Conservation (phyloP, 2,888 invertebrate genomes). For the Phrixothrix hirtus region DNA sequence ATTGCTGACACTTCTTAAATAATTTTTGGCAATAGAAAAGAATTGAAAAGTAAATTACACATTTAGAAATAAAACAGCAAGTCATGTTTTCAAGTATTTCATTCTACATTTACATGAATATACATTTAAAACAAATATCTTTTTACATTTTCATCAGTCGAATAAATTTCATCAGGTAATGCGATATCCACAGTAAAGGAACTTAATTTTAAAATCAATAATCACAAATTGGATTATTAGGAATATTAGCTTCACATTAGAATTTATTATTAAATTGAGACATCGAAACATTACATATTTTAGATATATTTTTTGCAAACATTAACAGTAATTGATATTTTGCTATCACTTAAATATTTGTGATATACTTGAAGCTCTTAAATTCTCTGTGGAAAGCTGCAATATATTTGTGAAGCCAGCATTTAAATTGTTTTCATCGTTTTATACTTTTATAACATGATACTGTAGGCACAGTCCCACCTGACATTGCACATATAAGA, state of each 20-base stretch:
- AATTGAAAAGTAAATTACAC: background rate
- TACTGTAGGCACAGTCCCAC: constrained; percentile 18
- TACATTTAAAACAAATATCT: constrained; percentile 45
- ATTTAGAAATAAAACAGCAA: background rate
- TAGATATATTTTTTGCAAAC: constrained; percentile 5
- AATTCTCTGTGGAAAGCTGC: constrained; percentile 24
- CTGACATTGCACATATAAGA: constrained; percentile 24
- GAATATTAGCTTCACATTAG: constrained; percentile 7
- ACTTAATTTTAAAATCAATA: constrained; percentile 13
- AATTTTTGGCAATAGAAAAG: background rate
- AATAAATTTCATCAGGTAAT: constrained; percentile 30
- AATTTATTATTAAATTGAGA: constrained; percentile 9
- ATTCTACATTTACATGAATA: constrained; percentile 48
- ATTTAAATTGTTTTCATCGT: constrained; percentile 13
- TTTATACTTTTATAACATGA: constrained; percentile 9
- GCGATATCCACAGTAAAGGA: constrained; percentile 16
- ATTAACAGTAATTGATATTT: constrained; percentile 10
- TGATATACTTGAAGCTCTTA: constrained; percentile 12
- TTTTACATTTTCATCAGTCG: constrained; percentile 43
- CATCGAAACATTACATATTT: constrained; percentile 7
- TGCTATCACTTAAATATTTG: background rate
- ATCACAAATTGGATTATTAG: constrained; percentile 22
- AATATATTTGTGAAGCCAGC: constrained; percentile 17
- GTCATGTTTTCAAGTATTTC: constrained; percentile 29
- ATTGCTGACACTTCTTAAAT: background rate